Evolutionary conservation across 2,113 vertebrate genomes (phyloP).

Genomic region (Mastomys natalensis): DNA sequence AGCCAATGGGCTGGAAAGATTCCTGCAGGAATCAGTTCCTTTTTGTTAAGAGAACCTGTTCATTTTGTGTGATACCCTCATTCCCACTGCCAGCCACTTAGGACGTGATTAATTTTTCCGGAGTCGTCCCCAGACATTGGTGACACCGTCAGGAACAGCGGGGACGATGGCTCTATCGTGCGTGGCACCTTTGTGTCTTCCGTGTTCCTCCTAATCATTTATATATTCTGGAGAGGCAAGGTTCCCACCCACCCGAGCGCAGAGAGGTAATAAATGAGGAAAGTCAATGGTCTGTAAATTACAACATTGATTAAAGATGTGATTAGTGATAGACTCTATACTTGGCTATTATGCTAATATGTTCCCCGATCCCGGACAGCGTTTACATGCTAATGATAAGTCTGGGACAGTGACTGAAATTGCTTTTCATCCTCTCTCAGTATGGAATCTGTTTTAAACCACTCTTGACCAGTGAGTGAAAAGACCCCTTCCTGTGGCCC

Average conservation of each 20-base stretch:
- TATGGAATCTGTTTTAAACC: constrained; percentile 74
- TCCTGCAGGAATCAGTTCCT: constrained; percentile 86
- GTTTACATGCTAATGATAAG: constrained; percentile 84
- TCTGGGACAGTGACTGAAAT: constrained; percentile 67
- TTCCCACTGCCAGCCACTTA: constrained; percentile 86
- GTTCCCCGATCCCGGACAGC: constrained; percentile 75
- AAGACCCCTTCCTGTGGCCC: background rate
- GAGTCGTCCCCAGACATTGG: constrained; percentile 87
- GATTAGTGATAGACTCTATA: constrained; percentile 83
- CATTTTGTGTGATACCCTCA: constrained; percentile 53
- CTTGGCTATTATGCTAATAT: constrained; percentile 77
- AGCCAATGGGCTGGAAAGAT: constrained; percentile 21
- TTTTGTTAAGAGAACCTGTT: constrained; percentile 79
- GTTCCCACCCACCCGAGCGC: constrained; percentile 73
- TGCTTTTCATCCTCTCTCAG: constrained; percentile 76
- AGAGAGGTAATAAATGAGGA: constrained; percentile 84
- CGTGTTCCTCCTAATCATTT: constrained; percentile 81
- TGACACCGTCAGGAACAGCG: constrained; percentile 86
- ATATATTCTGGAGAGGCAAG: constrained; percentile 81
- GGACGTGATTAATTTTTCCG: constrained; percentile 88
- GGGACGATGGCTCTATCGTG: constrained; percentile 83
- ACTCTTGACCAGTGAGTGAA: constrained; percentile 68
- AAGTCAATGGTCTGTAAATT: constrained; percentile 88
- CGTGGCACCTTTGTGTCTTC: constrained; percentile 69
- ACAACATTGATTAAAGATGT: constrained; percentile 89